phyloP scores from a whole-genome alignment of 2,888 invertebrate genomes.

The Strigamia transsilvanica region DNA sequence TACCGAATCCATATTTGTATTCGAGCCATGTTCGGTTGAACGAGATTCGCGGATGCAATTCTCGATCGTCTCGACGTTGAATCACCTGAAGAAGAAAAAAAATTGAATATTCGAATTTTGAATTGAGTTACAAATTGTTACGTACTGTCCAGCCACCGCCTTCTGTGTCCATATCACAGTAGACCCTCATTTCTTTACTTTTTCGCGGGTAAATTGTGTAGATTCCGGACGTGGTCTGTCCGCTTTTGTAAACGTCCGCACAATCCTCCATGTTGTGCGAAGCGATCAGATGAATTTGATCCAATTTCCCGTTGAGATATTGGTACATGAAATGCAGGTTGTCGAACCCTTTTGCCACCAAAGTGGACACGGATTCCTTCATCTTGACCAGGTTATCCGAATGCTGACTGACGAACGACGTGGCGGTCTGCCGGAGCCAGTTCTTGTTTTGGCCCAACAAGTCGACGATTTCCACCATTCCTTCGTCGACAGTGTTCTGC shows the following conservation, averaged over 20 bases:
- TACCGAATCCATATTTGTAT: conserved; percentile 55
- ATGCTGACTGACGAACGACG: conserved; percentile 37
- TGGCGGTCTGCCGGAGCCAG: conserved; percentile 9
- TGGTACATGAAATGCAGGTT: conserved; percentile 52
- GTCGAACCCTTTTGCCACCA: conserved; percentile 43
- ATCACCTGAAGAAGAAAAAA: conserved; percentile 44
- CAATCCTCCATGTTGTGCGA: conserved; percentile 50
- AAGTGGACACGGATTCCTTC: conserved; percentile 10
- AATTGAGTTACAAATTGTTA: no score
- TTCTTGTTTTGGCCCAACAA: conserved; percentile 33
- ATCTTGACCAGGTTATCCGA: conserved; percentile 15
- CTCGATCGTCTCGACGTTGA: conserved; percentile 52
- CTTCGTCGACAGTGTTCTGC: conserved; percentile 33
- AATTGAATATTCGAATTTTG: no score
- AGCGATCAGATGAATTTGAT: conserved; percentile 48
- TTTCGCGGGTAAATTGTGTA: conserved; percentile 51
- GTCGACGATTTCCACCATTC: conserved; percentile 31
- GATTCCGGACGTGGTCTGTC: conserved; percentile 19
- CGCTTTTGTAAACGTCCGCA: conserved; percentile 46
- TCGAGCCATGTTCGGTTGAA: conserved; percentile 55
- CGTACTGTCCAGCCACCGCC: conserved; percentile 52
- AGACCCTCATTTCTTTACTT: conserved; percentile 50
- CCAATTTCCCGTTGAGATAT: conserved; percentile 50
- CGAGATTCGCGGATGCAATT: background rate
- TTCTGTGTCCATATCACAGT: conserved; percentile 51